phyloP scores from a whole-genome alignment of 2,797 vertebrate species.

The Acomys russatus region DNA sequence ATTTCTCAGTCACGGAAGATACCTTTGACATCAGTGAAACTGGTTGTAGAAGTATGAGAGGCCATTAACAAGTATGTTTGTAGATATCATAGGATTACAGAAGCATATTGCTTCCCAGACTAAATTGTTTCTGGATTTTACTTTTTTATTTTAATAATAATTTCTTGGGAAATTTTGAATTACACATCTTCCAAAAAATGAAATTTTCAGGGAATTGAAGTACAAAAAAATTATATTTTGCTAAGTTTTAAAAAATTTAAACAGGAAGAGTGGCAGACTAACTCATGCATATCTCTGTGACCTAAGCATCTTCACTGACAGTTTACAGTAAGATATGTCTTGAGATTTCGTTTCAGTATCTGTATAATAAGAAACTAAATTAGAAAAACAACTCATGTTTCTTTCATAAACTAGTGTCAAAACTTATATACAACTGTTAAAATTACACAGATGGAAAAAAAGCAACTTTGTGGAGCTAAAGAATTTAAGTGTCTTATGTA shows the following conservation, averaged over 20 bases:
- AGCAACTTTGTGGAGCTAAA: background rate
- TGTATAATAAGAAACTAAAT: background rate
- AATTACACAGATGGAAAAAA: background rate
- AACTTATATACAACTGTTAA: background rate
- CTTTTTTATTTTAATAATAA: constrained; percentile 22
- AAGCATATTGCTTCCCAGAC: background rate
- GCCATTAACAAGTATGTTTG: background rate
- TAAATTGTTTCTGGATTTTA: background rate
- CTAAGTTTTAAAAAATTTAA: background rate
- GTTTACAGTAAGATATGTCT: background rate
- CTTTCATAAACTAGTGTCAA: background rate
- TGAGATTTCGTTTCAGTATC: constrained; percentile 10
- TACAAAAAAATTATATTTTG: background rate
- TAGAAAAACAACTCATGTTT: background rate
- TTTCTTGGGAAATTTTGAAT: background rate
- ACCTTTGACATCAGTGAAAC: background rate
- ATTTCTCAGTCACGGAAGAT: constrained; percentile 7
- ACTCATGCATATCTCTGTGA: background rate
- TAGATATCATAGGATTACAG: background rate
- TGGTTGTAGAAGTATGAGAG: background rate
- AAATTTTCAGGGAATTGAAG: background rate
- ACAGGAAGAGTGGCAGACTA: background rate
- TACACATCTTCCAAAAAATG: background rate
- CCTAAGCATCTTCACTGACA: background rate
- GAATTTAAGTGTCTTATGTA: background rate